Conservation (phyloP, 92 coral and sea anemone genomes). For the Epizoanthus stellaris region DNA sequence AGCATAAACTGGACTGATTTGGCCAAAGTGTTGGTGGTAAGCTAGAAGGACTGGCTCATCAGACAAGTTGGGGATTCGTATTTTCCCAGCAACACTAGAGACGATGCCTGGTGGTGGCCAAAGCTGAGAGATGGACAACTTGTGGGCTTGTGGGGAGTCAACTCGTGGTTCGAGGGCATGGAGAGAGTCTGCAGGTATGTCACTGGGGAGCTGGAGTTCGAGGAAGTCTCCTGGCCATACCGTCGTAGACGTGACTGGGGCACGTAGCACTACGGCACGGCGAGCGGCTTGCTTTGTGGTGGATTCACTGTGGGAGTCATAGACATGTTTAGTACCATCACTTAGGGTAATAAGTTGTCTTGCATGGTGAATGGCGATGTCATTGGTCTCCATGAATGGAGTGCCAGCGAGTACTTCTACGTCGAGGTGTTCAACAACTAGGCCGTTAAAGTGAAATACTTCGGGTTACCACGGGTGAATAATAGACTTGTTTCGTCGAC, state of each 20-base stretch:
- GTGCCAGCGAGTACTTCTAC: constrained; percentile 38
- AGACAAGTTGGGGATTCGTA: constrained; percentile 15
- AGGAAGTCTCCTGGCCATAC: constrained; percentile 44
- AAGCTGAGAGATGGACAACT: neutral
- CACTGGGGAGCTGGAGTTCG: constrained; percentile 16
- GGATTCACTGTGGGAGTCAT: neutral
- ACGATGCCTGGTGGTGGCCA: constrained; percentile 7
- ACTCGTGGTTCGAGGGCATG: neutral
- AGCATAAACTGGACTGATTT: no score
- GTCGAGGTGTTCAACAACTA: constrained; percentile 34
- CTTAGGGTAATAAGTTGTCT: neutral
- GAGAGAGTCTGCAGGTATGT: constrained; percentile 2
- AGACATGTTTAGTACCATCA: neutral
- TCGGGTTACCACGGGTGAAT: neutral
- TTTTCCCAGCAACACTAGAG: neutral
- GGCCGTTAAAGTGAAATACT: constrained; percentile 19
- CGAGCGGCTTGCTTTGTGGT: neutral
- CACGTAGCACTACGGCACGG: neutral
- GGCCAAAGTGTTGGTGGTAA: no score
- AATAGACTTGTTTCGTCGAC: constrained; percentile 16
- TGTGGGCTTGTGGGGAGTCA: neutral
- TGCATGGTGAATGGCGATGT: neutral
- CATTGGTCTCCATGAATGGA: neutral
- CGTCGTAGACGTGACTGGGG: neutral
- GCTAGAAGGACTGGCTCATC: neutral